Evolutionary conservation across 2,888 invertebrate species (phyloP).

Genomic region (Andrena fulva): DNA sequence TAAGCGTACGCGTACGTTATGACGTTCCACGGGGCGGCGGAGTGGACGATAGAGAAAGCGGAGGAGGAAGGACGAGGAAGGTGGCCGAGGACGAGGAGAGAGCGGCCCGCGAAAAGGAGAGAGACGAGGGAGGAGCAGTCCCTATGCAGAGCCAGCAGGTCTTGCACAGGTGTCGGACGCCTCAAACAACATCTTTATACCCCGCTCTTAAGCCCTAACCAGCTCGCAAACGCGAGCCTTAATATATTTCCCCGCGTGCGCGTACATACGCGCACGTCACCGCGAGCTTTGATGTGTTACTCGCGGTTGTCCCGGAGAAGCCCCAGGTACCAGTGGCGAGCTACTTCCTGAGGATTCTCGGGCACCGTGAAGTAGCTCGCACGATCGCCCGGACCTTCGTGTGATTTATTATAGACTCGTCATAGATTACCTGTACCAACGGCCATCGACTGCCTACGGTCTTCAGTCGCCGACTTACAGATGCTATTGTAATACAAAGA

Average conservation of each 20-base stretch:
- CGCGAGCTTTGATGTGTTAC: conserved; percentile 58
- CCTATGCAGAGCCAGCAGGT: conserved; percentile 73
- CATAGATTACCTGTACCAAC: too few relatives aligned
- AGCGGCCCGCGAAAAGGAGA: conserved; percentile 20
- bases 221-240: conserved; percentile 69
- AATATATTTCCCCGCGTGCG: conserved; percentile 70
- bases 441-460: too few relatives aligned
- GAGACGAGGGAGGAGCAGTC: conserved; percentile 52
- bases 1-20: conserved; percentile 60
- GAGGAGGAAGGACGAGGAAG: conserved; percentile 53
- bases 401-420: too few relatives aligned
- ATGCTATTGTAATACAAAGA: too few relatives aligned
- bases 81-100: conserved; percentile 26
- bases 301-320: background rate
- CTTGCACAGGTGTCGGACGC: conserved; percentile 82
- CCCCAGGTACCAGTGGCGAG: background rate
- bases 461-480: too few relatives aligned
- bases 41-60: conserved; percentile 47
- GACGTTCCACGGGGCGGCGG: conserved; percentile 56
- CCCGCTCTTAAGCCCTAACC: conserved; percentile 75
- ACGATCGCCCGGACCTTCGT: too few relatives aligned
- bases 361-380: background rate
- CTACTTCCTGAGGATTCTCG: background rate
- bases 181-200: conserved; percentile 83
- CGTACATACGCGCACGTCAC: conserved; percentile 50